Conservation (phyloP, 2,113 vertebrate species). For the sheep (Ovis aries) region ARS-UI_Ramb_v3.0 NC_056065.1:72997501-72998000, state of each 20-base stretch:
- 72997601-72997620: neutral
- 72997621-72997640: neutral
- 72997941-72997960: conserved; percentile 78
- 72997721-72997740: neutral
- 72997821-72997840: neutral
- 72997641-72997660: conserved; percentile 82
- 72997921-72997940: conserved; percentile 82
- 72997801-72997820: neutral
- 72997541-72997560: neutral
- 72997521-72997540: neutral
- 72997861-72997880: neutral
- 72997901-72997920: neutral
- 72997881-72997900: neutral
- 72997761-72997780: neutral
- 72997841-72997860: neutral
- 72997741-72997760: neutral
- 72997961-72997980: neutral
- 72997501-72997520: neutral
- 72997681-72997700: neutral
- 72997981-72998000: conserved; percentile 80
- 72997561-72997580: neutral
- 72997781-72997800: neutral
- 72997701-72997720: neutral
- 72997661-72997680: conserved; percentile 77
- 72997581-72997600: neutral